Evolutionary conservation across 92 coral and sea anemone genomes (phyloP).

Genomic region (Paragorgia papillata): DNA sequence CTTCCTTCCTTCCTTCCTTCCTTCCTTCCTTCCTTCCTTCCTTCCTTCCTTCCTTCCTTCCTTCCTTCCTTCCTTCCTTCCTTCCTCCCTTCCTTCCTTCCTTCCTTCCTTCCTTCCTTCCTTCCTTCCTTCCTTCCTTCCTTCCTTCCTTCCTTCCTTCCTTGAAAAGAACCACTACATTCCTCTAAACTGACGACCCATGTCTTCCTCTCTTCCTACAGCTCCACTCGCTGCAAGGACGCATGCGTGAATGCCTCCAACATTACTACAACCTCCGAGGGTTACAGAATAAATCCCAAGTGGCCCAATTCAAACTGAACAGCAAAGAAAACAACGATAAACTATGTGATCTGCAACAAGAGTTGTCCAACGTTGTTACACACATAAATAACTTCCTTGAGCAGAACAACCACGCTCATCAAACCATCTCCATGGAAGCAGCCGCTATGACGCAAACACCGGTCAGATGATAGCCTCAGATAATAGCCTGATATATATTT

Average conservation of each 20-base stretch:
- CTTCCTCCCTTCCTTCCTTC: no score
- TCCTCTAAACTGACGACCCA: no score
- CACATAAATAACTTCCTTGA: slow-evolving; percentile 88
- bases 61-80: no score
- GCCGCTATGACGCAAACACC: slow-evolving; percentile 75
- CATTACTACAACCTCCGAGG: slow-evolving; percentile 89
- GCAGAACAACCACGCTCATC: slow-evolving; percentile 86
- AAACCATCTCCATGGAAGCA: slow-evolving; percentile 80
- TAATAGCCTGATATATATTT: no score
- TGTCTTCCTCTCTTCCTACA: slow-evolving; percentile 42
- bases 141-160: no score
- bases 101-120: no score
- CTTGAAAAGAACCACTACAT: no score
- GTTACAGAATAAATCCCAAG: slow-evolving; percentile 76
- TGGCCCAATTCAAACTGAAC: slow-evolving; percentile 79
- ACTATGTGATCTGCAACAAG: slow-evolving; percentile 68
- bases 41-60: no score
- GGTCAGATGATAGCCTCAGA: not conserved
- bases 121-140: no score
- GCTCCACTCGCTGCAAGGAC: slow-evolving; percentile 82
- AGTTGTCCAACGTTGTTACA: slow-evolving; percentile 80
- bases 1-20: no score
- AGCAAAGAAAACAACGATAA: slow-evolving; percentile 81
- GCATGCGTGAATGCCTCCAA: slow-evolving; percentile 86
- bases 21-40: no score